Percentiles rank a stretch among this genome's conserved stretches.
Conservation (phyloP, 1,140 invertebrate genomes). For the Stegodyphus dumicola region DNA sequence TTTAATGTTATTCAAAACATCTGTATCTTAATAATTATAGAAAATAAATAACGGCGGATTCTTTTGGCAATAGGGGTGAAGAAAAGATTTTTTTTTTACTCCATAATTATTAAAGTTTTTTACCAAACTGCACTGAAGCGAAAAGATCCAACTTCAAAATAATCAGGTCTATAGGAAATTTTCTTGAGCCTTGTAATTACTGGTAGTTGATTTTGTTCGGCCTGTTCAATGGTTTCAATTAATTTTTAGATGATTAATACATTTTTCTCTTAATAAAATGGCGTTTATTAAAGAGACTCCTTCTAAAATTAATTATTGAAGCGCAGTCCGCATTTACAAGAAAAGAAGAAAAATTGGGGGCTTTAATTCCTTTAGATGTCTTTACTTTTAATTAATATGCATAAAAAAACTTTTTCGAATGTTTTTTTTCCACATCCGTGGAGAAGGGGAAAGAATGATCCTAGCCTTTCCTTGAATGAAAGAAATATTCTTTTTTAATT, state of each 20-base stretch:
- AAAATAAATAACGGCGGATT: too few relatives aligned
- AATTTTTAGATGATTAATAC: slow-evolving; percentile 32
- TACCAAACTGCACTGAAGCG: neutral
- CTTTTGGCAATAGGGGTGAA: too few relatives aligned
- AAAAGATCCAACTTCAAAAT: slow-evolving; percentile 4
- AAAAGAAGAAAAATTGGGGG: slow-evolving; percentile 36
- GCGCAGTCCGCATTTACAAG: slow-evolving; percentile 3
- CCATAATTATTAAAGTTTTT: too few relatives aligned
- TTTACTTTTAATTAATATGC: slow-evolving; percentile 58
- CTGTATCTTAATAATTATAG: too few relatives aligned
- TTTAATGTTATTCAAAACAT: too few relatives aligned
- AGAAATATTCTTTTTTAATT: slow-evolving; percentile 17
- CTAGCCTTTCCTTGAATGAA: slow-evolving; percentile 18
- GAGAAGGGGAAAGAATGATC: slow-evolving; percentile 26
- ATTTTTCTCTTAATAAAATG: slow-evolving; percentile 18
- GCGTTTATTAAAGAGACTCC: slow-evolving; percentile 47
- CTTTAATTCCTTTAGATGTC: slow-evolving; percentile 47
- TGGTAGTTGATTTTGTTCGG: slow-evolving; percentile 40
- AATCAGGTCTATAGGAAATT: slow-evolving; percentile 40
- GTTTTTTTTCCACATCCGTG: slow-evolving; percentile 45
- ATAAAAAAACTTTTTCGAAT: slow-evolving; percentile 44
- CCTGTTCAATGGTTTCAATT: slow-evolving; percentile 37
- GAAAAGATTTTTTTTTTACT: too few relatives aligned
- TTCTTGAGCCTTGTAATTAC: slow-evolving; percentile 42
- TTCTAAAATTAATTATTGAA: slow-evolving; percentile 52